Base-by-base conservation (phyloP, 2,113 vertebrate species). In the Hemicordylus capensis region DNA sequence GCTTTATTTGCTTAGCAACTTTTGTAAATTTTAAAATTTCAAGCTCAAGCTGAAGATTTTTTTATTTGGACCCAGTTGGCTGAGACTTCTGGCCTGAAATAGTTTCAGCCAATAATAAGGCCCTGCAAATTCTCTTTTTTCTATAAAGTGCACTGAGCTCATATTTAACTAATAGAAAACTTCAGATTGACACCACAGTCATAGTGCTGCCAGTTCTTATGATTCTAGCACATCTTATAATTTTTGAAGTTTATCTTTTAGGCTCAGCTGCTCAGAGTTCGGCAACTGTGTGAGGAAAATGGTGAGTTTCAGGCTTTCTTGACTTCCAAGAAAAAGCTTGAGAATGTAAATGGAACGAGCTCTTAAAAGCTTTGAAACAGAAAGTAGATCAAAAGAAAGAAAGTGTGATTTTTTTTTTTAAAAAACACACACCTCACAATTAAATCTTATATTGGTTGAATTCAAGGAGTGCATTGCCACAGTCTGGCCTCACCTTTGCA, bases 201-300 rank as follows among this genome's bases (percentile, higher is more conserved):
- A 59, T 10, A 76, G 37, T 28, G 34, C 31, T 69, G 63, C 83
- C 81, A 69, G 37, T 69, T 56, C 28, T 69, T 34, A 10, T 58
- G 63, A 58, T 59, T 69, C n/a, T n/a, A 69, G 46, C 37, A 76
- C 26, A 77, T 69, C 75, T 78, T 67, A 54, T 24, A 44, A 69
- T 69, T 58, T 69, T 85, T 85, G 64, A 78, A 58, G 39, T 70
- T 77, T 85, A 77, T 77, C 74, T 69, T 85, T 70, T 44, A 78
- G 39, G 42, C 66, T 77, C 75, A 85, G 83, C 74, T 77, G 51
- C 75, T 54, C n/a, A 63, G 48, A 84, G 39, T 58, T 70, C 74
- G 75, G 75, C 83, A 77, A 56, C 83, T 46, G 31, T 26, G 34
- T 26, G 12, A 24, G 54, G 19, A 69, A 54, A 46, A 77, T 56